Conservation (phyloP, 2,113 vertebrate genomes). For the Pituophis catenifer region DNA sequence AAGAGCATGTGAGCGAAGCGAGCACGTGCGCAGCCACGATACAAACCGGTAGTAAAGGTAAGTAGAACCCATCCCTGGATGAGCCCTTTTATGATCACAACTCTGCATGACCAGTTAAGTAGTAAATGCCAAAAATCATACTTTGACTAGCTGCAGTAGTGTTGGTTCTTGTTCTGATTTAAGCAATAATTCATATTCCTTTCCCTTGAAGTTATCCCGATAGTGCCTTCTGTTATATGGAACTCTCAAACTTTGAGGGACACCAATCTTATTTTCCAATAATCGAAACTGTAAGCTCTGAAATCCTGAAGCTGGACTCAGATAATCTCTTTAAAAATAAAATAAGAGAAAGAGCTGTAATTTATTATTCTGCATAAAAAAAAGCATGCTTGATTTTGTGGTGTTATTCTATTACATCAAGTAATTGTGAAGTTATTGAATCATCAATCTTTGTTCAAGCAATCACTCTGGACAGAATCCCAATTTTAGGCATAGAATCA, state of each 20-base stretch:
- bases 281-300: constrained; percentile 95
- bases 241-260: constrained; percentile 86
- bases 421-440: neutral
- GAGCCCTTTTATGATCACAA: neutral
- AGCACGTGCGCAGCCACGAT: no score
- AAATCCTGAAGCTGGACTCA: constrained; percentile 90
- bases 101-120: neutral
- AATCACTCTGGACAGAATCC: neutral
- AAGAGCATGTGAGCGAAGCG: no score
- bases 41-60: no score
- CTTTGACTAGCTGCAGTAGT: constrained; percentile 89
- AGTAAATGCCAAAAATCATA: constrained; percentile 40
- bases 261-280: constrained; percentile 93
- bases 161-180: constrained; percentile 83
- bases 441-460: neutral
- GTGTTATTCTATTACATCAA: neutral
- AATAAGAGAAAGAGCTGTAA: constrained; percentile 8
- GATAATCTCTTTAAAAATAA: constrained; percentile 77
- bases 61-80: neutral
- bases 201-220: constrained; percentile 86
- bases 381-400: neutral
- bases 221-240: constrained; percentile 92
- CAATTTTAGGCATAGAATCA: neutral
- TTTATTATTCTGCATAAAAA: neutral
- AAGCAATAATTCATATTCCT: constrained; percentile 80